Evolutionary conservation across 1,140 invertebrate species (phyloP).

Genomic region (Dendrolimus kikuchii): DNA sequence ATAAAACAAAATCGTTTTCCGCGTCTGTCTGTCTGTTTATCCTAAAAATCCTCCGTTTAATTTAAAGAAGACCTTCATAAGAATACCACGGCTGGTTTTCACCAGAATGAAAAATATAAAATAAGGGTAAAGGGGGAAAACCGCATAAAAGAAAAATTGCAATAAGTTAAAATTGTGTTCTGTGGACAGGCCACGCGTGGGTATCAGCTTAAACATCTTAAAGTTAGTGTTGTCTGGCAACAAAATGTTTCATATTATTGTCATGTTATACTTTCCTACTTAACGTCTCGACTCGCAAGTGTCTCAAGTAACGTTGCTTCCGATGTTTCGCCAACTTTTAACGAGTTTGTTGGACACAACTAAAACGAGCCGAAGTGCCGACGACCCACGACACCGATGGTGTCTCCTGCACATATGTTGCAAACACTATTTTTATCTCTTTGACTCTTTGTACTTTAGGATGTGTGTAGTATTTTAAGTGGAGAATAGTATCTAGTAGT

Average conservation of each 20-base stretch:
- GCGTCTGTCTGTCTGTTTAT: no score
- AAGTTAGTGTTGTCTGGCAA: slow-evolving; percentile 46
- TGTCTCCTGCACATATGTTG: slow-evolving; percentile 44
- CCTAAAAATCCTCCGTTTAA: no score
- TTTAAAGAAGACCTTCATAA: no score
- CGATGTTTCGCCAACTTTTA: slow-evolving; percentile 69
- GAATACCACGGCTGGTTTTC: no score
- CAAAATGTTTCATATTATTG: slow-evolving; percentile 68
- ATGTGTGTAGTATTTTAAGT: no score
- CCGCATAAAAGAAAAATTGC: no score
- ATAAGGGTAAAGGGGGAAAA: no score
- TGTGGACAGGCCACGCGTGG: slow-evolving; percentile 13
- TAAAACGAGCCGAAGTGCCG: slow-evolving; percentile 32
- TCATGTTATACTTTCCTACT: slow-evolving; percentile 66
- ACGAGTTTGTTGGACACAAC: slow-evolving; percentile 67
- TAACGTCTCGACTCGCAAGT: slow-evolving; percentile 61
- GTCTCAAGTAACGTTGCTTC: slow-evolving; percentile 57
- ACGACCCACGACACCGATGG: slow-evolving; percentile 27
- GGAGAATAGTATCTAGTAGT: no score
- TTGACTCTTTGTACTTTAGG: no score
- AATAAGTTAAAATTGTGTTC: no score
- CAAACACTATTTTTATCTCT: slow-evolving; percentile 15
- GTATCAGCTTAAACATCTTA: slow-evolving; percentile 49
- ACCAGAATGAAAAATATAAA: slow-evolving; percentile 23
- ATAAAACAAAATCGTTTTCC: no score